Evolutionary conservation across 1,140 invertebrate species (phyloP).

Genomic region (Belonocnema kinseyi): DNA sequence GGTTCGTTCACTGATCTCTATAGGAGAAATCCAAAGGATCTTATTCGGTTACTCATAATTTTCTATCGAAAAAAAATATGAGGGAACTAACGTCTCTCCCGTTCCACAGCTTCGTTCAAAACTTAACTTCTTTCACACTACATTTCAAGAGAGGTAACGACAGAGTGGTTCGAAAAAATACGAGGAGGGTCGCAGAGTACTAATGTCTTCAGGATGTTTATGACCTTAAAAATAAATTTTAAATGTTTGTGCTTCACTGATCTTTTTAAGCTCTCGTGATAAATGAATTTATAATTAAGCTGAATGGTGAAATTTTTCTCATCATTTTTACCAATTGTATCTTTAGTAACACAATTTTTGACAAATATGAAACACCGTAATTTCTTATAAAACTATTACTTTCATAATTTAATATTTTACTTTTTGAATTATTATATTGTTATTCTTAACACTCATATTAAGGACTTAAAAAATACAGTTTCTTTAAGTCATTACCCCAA

Average conservation of each 20-base stretch:
- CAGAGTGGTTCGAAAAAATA: slow-evolving; percentile 23
- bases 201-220: slow-evolving; percentile 29
- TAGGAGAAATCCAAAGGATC: slow-evolving; percentile 22
- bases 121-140: slow-evolving; percentile 4
- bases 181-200: slow-evolving; percentile 4
- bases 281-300: neutral
- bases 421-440: too few relatives aligned
- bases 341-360: too few relatives aligned
- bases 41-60: neutral
- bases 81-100: neutral
- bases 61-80: neutral
- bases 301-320: neutral
- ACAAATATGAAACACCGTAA: too few relatives aligned
- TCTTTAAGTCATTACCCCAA: too few relatives aligned
- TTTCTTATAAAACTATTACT: too few relatives aligned
- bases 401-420: too few relatives aligned
- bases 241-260: neutral
- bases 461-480: too few relatives aligned
- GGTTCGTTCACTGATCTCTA: slow-evolving; percentile 38
- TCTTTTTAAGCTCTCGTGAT: neutral
- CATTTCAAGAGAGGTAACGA: slow-evolving; percentile 28
- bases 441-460: too few relatives aligned
- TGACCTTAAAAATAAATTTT: slow-evolving; percentile 24
- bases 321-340: neutral
- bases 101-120: slow-evolving; percentile 1